Evolutionary conservation across 2,797 vertebrate genomes (phyloP).

Genomic region (Pseudomugil tenellus): DNA sequence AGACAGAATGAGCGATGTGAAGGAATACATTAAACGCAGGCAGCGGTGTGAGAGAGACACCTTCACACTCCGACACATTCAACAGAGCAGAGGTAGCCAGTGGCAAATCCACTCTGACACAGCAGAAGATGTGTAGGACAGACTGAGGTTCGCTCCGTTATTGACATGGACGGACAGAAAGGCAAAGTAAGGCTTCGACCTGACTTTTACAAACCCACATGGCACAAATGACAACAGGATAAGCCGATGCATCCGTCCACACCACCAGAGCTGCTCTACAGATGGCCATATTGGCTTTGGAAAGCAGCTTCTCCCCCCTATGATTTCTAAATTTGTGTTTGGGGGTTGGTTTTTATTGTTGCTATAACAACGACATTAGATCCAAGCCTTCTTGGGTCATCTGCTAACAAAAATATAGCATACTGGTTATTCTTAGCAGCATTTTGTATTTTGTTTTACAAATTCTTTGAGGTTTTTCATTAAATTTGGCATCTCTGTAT

Average conservation of each 20-base stretch:
- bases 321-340: background rate
- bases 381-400: background rate
- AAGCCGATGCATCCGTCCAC: background rate
- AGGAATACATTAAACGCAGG: conserved; percentile 51
- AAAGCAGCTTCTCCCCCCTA: background rate
- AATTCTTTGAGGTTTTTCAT: background rate
- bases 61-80: conserved; percentile 56
- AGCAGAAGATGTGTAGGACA: conserved; percentile 21
- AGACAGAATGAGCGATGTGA: conserved; percentile 19
- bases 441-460: background rate
- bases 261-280: background rate
- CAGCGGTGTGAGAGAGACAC: conserved; percentile 36
- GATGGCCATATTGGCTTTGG: background rate
- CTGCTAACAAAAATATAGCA: background rate
- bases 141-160: conserved; percentile 16
- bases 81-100: conserved; percentile 40
- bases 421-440: too few species aligned
- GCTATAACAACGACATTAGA: background rate
- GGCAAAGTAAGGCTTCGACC: background rate
- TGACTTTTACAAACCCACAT: background rate
- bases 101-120: conserved; percentile 53
- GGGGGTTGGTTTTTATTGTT: background rate
- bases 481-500: background rate
- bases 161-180: background rate
- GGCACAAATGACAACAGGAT: background rate